These are phyloP conservation scores for Osedax fenrisi DNA, from an alignment of 2,888 invertebrate genomes.

Conservation along the genomic window DNA sequence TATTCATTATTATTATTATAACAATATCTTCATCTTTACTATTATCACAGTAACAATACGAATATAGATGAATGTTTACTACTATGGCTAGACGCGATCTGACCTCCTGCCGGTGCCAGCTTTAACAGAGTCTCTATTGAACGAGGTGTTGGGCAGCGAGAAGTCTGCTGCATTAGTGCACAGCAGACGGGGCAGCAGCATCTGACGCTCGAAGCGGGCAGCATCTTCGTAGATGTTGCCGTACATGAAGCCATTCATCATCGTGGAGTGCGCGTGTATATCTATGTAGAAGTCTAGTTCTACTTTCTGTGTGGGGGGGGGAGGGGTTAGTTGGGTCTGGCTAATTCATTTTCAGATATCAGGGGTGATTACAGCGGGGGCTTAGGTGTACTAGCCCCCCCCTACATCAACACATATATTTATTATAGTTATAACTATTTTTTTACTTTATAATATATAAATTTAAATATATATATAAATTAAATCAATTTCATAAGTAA, in stretches of 20 bases:
- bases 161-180: constrained; percentile 79
- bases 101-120: constrained; percentile 75
- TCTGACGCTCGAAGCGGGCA: constrained; percentile 70
- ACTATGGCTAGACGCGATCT: constrained; percentile 18
- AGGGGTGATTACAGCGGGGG: no score
- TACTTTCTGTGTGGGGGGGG: constrained; percentile 52
- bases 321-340: no score
- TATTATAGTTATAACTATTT: no score
- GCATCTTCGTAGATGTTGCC: constrained; percentile 61
- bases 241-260: constrained; percentile 82
- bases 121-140: constrained; percentile 75
- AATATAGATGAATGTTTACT: no score
- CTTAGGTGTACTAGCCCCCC: no score
- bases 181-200: constrained; percentile 82
- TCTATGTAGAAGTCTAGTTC: constrained; percentile 87
- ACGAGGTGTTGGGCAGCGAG: constrained; percentile 70
- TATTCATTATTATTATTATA: no score
- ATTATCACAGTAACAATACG: no score
- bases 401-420: no score
- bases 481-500: no score
- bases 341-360: background rate
- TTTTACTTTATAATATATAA: no score
- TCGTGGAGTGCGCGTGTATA: constrained; percentile 80
- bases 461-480: no score
- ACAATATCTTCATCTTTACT: no score